These are phyloP conservation scores for Phocoena phocoena DNA, from an alignment of 2,113 vertebrate genomes.

Conservation along the genomic window DNA sequence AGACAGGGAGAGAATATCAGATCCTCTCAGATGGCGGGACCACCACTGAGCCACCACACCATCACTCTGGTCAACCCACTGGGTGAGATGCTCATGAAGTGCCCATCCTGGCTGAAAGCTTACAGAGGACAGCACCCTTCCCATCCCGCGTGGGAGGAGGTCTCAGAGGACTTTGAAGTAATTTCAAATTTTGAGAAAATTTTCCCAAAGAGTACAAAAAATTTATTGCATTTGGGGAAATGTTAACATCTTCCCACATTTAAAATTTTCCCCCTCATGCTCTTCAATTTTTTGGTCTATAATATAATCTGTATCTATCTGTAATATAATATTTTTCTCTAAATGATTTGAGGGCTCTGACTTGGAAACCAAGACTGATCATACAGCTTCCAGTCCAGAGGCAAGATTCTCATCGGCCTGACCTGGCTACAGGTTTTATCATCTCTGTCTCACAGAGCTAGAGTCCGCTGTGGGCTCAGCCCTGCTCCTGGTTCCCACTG, in stretches of 20 bases:
- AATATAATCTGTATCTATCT: background rate
- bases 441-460: background rate
- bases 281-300: background rate
- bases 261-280: background rate
- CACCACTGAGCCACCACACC: background rate
- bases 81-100: background rate
- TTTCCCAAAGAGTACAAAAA: background rate
- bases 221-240: background rate
- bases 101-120: background rate
- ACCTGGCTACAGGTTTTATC: background rate
- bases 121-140: background rate
- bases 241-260: background rate
- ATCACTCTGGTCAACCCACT: background rate
- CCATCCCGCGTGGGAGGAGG: accelerated
- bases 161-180: background rate
- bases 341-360: background rate
- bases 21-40: background rate
- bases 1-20: background rate
- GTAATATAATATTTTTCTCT: background rate
- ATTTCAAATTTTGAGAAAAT: background rate
- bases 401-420: background rate
- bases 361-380: background rate
- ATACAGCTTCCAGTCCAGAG: background rate
- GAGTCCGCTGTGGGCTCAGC: no score
- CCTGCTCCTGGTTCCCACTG: background rate